A percentile compares a stretch with the other conserved stretches of the same genome.
Evolutionary conservation across 2,113 vertebrate species (phyloP).

Genomic region (Psilopogon haemacephalus): DNA sequence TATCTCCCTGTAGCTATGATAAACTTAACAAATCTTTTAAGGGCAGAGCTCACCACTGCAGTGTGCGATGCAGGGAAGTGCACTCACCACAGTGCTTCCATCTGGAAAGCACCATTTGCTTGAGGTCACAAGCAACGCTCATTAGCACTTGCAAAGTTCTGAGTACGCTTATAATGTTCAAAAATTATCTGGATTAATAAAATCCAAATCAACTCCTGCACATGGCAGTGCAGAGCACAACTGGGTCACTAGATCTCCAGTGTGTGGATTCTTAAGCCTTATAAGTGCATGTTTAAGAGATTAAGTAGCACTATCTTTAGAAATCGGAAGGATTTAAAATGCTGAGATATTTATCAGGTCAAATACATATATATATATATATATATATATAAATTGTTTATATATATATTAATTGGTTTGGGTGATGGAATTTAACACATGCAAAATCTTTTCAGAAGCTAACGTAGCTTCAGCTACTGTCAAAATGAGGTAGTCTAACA

Average conservation of each 20-base stretch:
- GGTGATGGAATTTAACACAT: neutral
- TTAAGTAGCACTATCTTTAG: neutral
- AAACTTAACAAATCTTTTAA: neutral
- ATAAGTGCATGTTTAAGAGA: neutral
- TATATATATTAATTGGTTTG: neutral
- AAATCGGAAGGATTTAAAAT: constrained; percentile 5
- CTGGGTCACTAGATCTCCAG: neutral
- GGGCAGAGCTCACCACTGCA: neutral
- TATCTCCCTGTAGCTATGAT: neutral
- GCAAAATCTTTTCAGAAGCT: neutral
- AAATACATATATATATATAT: neutral
- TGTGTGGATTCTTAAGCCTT: neutral
- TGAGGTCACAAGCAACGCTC: neutral
- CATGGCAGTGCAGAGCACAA: neutral
- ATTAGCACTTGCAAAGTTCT: neutral
- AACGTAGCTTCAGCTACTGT: neutral
- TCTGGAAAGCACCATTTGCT: neutral
- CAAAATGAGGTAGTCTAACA: constrained; percentile 20
- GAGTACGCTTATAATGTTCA: neutral
- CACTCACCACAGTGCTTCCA: neutral
- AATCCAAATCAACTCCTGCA: neutral
- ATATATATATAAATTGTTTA: no score
- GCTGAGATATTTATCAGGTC: constrained; percentile 9
- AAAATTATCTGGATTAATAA: constrained; percentile 12
- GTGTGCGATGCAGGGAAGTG: neutral